Evolutionary conservation across 2,113 vertebrate genomes (phyloP).

Genomic region (Lampris megalopsis): DNA sequence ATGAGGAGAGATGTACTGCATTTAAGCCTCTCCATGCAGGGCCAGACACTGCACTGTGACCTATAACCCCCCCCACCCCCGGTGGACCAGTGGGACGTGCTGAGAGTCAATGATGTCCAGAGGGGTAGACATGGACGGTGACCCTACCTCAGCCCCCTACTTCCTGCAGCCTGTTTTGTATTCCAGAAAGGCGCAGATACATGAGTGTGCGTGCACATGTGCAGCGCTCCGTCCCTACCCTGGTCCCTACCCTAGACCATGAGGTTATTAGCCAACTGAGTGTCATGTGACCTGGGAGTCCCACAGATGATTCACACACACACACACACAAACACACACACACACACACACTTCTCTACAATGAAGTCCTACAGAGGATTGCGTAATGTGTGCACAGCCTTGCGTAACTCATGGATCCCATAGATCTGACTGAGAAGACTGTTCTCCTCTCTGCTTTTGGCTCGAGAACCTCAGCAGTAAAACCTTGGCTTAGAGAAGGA

Average conservation of each 20-base stretch:
- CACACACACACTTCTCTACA: conserved; percentile 18
- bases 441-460: conserved; percentile 4
- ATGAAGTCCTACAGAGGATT: not conserved
- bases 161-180: conserved; percentile 58
- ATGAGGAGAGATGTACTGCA: conserved; percentile 59
- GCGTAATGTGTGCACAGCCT: not conserved
- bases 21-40: conserved; percentile 35
- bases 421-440: conserved; percentile 1
- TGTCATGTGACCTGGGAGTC: too few relatives aligned
- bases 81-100: conserved; percentile 46
- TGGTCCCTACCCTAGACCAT: too few relatives aligned
- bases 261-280: too few relatives aligned
- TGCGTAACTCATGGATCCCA: conserved; percentile 5
- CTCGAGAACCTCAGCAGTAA: not conserved
- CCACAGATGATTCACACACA: conserved; percentile 1
- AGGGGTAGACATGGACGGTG: conserved; percentile 42
- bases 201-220: too few relatives aligned
- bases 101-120: conserved; percentile 70
- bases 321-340: conserved; percentile 26
- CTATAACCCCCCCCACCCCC: conserved; percentile 51
- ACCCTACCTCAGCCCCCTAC: conserved; percentile 21
- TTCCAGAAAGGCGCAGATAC: not conserved
- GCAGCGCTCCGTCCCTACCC: too few relatives aligned
- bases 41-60: conserved; percentile 34
- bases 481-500: conserved; percentile 8